phyloP scores from a whole-genome alignment of 2,888 invertebrate species.

The Stenotaenia linearis region DNA sequence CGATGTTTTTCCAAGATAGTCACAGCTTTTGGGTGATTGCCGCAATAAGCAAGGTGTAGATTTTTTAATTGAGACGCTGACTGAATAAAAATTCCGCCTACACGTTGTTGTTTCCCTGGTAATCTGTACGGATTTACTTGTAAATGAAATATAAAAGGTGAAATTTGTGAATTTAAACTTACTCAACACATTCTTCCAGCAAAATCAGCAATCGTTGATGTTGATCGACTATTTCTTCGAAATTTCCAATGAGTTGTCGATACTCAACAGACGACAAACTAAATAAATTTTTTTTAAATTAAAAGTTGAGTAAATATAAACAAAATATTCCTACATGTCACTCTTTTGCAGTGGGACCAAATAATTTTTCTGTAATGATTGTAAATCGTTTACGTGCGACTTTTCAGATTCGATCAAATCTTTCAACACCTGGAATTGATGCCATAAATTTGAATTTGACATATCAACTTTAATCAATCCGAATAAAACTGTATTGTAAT shows the following conservation, averaged over 20 bases:
- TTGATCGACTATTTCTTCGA: slow-evolving; percentile 75
- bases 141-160: slow-evolving; percentile 38
- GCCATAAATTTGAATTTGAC: neutral
- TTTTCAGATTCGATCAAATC: slow-evolving; percentile 89
- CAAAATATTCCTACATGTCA: slow-evolving; percentile 65
- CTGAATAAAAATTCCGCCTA: slow-evolving; percentile 84
- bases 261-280: slow-evolving; percentile 82
- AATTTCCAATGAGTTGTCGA: slow-evolving; percentile 77
- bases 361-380: slow-evolving; percentile 75
- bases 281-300: slow-evolving; percentile 37
- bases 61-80: slow-evolving; percentile 58
- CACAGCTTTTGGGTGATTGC: slow-evolving; percentile 89
- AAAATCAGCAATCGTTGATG: slow-evolving; percentile 74
- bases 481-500: too few species aligned
- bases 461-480: neutral
- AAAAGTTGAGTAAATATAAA: slow-evolving; percentile 40
- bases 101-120: slow-evolving; percentile 62
- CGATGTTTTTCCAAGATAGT: slow-evolving; percentile 78
- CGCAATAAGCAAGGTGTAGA: slow-evolving; percentile 83
- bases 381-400: slow-evolving; percentile 82
- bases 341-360: slow-evolving; percentile 78
- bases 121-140: slow-evolving; percentile 38
- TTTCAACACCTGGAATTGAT: slow-evolving; percentile 58
- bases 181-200: slow-evolving; percentile 69
- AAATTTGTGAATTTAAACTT: slow-evolving; percentile 57